Evolutionary conservation across 2,113 vertebrate species (phyloP), one percentile per base, ranked within the genome.

Genomic region (Corythoichthys intestinalis): DNA sequence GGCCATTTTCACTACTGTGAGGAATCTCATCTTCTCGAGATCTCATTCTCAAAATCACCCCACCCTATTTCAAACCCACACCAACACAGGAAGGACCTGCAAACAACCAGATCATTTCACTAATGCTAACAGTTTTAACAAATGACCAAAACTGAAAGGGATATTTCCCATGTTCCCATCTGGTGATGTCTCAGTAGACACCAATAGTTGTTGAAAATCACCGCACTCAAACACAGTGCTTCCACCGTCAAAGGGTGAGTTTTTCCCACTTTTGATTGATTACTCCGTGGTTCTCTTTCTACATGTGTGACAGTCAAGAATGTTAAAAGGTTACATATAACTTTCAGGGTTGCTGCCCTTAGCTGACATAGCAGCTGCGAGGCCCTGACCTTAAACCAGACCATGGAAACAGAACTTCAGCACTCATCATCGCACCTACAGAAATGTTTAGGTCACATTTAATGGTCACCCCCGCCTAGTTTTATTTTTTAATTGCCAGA

Each of bases 321-420:
- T 35, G 54, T 34, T 34, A 34, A 56, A 56, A 56, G 28, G 54
- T 56, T 20, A 34, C 28, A 13, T 35, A 20, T 12, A 35, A 56
- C 54, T 14, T 35, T 12, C 73, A 72, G 76, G 80, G 66, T 44
- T 47, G 67, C 77, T 81, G 74, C 72, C 80, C 83, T 64, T 69
- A 75, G 71, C 71, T 60, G 70, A 86, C 70, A 70, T 69, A 67
- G 65, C 65, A 68, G 66, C 65, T 70, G 59, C 65, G 2, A n/a
- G 71, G 75, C 78, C 48, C 69, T 78, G 74, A 81, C 69, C 72
- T 80, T 44, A 64, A 54, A 57, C 65, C 54, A 37, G 71, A 49
- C 44, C 79, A 59, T 47, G 58, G 49, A 57, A 58, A 73, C 8
- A 20, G 52, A 65, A 47, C 64, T 72, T 14, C 71, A 62, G 59